phyloP scores from a whole-genome alignment of 2,113 vertebrate species.

The Strix aluco region DNA sequence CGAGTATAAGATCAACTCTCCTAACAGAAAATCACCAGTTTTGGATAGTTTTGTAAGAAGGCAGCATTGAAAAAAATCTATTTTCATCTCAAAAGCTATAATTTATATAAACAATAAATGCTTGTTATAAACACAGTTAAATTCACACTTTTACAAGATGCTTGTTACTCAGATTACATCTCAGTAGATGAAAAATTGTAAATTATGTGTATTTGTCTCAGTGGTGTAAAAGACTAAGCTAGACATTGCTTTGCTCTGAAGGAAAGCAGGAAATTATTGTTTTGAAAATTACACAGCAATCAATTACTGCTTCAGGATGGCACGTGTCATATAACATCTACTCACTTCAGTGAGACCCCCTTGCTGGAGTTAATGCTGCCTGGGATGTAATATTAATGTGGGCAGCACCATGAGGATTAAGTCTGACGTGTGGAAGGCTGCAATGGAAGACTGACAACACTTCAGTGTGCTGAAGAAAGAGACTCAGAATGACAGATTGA shows the following conservation, averaged over 20 bases:
- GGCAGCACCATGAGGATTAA: neutral
- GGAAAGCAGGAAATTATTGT: neutral
- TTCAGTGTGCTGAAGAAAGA: neutral
- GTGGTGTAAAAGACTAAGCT: neutral
- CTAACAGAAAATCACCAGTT: neutral
- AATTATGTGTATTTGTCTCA: neutral
- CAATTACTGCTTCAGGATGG: neutral
- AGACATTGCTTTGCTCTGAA: neutral
- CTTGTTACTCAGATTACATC: neutral
- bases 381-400: constrained; percentile 10
- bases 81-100: neutral
- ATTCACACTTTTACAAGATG: neutral
- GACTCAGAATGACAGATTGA: neutral
- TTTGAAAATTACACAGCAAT: neutral
- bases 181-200: neutral
- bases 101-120: neutral
- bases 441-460: constrained; percentile 28
- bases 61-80: neutral
- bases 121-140: neutral
- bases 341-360: neutral
- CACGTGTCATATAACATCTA: neutral
- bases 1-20: neutral
- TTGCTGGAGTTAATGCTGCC: neutral
- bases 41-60: neutral
- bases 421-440: neutral